Percentiles rank a stretch among this genome's conserved stretches.
Evolutionary conservation across 2,888 invertebrate species (phyloP).

Genomic region (Thecophora atra): DNA sequence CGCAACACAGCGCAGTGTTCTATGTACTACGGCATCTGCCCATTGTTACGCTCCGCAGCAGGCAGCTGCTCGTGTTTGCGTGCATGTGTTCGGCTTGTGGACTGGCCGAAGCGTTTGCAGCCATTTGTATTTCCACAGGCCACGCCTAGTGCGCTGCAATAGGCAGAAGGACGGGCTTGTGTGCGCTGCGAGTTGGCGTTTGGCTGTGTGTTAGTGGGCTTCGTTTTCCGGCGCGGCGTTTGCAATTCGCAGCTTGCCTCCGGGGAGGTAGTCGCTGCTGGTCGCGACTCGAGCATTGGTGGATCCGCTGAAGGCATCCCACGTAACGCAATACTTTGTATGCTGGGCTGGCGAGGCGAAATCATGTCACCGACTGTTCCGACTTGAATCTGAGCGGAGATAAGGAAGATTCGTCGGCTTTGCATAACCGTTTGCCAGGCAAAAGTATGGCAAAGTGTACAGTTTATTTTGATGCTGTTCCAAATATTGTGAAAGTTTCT

Average conservation of each 20-base stretch:
- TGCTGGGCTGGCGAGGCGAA: constrained; percentile 36
- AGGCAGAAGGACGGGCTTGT: constrained; percentile 58
- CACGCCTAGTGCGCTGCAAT: constrained; percentile 60
- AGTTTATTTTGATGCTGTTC: too few relatives aligned
- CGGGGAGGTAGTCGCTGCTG: constrained; percentile 62
- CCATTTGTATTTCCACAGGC: constrained; percentile 64
- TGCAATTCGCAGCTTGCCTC: constrained; percentile 50
- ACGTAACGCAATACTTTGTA: constrained; percentile 43
- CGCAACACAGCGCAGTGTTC: too few relatives aligned
- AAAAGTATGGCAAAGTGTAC: too few relatives aligned
- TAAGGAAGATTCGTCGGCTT: too few relatives aligned
- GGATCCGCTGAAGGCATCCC: constrained; percentile 36
- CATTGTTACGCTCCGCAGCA: not conserved
- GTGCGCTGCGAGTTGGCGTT: constrained; percentile 5
- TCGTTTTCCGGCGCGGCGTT: constrained; percentile 45
- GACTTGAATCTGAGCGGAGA: not conserved
- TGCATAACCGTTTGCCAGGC: too few relatives aligned
- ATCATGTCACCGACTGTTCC: constrained; percentile 16
- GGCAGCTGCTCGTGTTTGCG: not conserved
- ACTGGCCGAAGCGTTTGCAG: constrained; percentile 51
- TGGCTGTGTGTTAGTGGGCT: constrained; percentile 27
- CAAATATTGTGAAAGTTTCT: too few relatives aligned
- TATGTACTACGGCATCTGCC: not conserved
- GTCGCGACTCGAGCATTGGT: constrained; percentile 61
- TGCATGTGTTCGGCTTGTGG: constrained; percentile 10